Conservation (phyloP, 2,797 vertebrate genomes). For the Bovichtus variegatus region DNA sequence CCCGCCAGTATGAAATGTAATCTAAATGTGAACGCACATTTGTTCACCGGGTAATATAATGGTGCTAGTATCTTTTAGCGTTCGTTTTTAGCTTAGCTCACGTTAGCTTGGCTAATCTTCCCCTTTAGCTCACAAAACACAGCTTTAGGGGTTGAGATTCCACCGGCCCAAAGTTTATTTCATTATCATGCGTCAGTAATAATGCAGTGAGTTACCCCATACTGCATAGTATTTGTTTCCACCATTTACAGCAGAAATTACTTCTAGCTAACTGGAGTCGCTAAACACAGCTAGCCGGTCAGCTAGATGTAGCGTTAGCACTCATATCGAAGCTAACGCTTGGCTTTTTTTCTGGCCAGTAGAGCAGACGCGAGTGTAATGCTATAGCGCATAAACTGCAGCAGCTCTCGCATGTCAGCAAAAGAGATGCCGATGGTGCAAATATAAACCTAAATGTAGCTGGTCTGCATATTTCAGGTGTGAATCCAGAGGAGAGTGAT, state of each 20-base stretch:
- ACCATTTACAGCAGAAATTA: no score
- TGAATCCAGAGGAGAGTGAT: slow-evolving; percentile 80
- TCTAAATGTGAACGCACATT: not conserved
- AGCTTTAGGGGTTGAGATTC: not conserved
- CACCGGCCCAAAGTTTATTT: not conserved
- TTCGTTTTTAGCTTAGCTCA: slow-evolving; percentile 39
- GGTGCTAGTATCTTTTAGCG: not conserved
- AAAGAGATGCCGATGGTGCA: not conserved
- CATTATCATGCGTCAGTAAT: not conserved
- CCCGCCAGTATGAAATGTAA: rapidly evolving
- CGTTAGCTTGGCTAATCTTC: slow-evolving; percentile 52
- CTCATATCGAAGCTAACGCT: slow-evolving; percentile 7
- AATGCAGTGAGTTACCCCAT: no score
- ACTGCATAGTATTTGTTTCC: rapidly evolving
- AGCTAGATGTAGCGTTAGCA: slow-evolving; percentile 33
- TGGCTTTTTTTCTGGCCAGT: not conserved
- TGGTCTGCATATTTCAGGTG: slow-evolving; percentile 47
- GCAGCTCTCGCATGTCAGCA: not conserved
- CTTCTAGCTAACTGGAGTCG: no score
- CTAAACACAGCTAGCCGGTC: slow-evolving; percentile 11
- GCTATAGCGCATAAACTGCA: not conserved
- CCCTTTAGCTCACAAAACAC: slow-evolving; percentile 11
- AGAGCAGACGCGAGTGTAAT: not conserved
- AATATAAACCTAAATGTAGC: not conserved
- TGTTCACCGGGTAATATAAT: not conserved